Percentiles rank a stretch among this genome's conserved stretches.
These are phyloP conservation scores for Sminthurides bifidus DNA, from an alignment of 1,140 invertebrate genomes.

Conservation along the genomic window DNA sequence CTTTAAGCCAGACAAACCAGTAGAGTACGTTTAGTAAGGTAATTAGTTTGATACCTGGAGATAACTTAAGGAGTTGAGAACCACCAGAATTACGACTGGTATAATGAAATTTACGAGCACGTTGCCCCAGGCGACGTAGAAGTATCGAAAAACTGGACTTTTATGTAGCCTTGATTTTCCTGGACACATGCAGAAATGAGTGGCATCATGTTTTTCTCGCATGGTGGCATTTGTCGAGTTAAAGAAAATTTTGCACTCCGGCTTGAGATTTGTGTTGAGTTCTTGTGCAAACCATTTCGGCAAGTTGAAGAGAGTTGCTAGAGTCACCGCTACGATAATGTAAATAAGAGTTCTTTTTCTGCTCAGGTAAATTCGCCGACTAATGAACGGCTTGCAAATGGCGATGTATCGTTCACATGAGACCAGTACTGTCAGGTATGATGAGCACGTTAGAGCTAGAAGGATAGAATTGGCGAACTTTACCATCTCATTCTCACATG, in stretches of 20 bases:
- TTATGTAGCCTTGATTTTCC: background rate
- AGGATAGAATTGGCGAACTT: background rate
- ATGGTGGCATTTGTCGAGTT: background rate
- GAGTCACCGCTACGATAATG: background rate
- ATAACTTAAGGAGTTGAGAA: background rate
- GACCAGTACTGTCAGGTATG: background rate
- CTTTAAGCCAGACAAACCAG: too few relatives aligned
- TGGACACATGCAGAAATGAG: background rate
- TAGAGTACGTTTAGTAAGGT: too few relatives aligned
- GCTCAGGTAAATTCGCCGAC: background rate
- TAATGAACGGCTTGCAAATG: background rate
- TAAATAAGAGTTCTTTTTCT: background rate
- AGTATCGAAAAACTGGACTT: background rate
- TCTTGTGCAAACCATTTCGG: background rate
- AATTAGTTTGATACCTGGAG: too few relatives aligned
- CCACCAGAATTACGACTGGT: background rate
- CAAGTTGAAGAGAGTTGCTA: background rate
- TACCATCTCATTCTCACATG: too few relatives aligned
- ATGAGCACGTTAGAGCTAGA: background rate
- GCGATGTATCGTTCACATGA: background rate
- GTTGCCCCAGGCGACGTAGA: background rate
- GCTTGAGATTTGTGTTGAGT: too few relatives aligned
- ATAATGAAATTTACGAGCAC: background rate
- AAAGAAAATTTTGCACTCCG: background rate
- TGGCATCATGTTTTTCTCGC: background rate